Conservation (phyloP, 92 coral and sea anemone species). For the Nematostella vectensis region DNA sequence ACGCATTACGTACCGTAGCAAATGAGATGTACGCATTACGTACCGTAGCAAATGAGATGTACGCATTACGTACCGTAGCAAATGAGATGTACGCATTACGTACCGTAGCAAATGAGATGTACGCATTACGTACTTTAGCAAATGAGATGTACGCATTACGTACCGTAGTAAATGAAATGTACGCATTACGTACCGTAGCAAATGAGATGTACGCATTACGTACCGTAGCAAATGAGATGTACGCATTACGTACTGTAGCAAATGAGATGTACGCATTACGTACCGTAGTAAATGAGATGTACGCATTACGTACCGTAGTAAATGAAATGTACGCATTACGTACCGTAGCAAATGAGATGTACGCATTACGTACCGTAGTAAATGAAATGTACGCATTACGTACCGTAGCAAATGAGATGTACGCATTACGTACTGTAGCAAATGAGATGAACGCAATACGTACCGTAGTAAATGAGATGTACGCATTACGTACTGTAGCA, state of each 20-base stretch:
- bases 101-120: slow-evolving; percentile 54
- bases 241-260: slow-evolving; percentile 59
- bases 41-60: slow-evolving; percentile 54
- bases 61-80: slow-evolving; percentile 61
- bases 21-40: slow-evolving; percentile 17
- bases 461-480: no score
- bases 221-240: slow-evolving; percentile 54
- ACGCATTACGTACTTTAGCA: no score
- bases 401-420: slow-evolving; percentile 54
- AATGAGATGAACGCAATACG: slow-evolving; percentile 48
- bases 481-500: slow-evolving; percentile 59
- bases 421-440: slow-evolving; percentile 59
- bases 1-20: slow-evolving; percentile 61
- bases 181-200: slow-evolving; percentile 61
- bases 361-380: slow-evolving; percentile 59
- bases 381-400: slow-evolving; percentile 18
- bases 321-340: slow-evolving; percentile 18
- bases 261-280: slow-evolving; percentile 17
- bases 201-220: slow-evolving; percentile 17
- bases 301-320: slow-evolving; percentile 59
- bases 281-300: slow-evolving; percentile 52
- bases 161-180: slow-evolving; percentile 52
- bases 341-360: slow-evolving; percentile 54
- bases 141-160: no score
- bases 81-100: slow-evolving; percentile 17